These are phyloP conservation scores for Linnaemya vulpina DNA, from an alignment of 2,888 invertebrate genomes.

Conservation along the genomic window DNA sequence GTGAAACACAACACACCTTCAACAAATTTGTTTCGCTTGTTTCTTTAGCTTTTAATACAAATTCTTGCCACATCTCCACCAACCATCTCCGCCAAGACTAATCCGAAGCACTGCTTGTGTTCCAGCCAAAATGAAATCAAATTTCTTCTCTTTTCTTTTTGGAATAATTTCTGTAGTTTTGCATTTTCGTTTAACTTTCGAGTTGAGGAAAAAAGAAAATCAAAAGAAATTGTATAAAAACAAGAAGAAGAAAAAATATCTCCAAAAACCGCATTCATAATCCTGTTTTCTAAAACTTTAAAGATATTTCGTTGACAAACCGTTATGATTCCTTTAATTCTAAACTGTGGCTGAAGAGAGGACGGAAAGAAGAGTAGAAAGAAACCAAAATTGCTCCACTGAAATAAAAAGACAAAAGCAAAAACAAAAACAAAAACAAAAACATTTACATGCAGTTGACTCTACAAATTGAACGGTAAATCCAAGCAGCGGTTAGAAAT, in stretches of 20 bases:
- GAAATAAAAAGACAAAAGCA: no score
- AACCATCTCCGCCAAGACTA: conserved; percentile 16
- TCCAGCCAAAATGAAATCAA: conserved; percentile 6
- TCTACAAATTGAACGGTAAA: conserved; percentile 58
- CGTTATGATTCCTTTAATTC: conserved; percentile 68
- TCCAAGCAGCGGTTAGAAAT: conserved; percentile 49
- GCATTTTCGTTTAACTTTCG: neutral
- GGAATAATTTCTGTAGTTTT: neutral
- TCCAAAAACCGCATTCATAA: conserved; percentile 60
- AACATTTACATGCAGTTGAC: conserved; percentile 34
- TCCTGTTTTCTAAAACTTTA: conserved; percentile 62
- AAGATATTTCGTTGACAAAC: conserved; percentile 65
- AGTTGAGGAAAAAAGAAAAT: neutral
- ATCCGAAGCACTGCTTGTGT: conserved; percentile 37
- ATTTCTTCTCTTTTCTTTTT: neutral
- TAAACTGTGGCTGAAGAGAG: neutral
- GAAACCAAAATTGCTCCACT: conserved; percentile 56
- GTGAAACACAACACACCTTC: conserved; percentile 33
- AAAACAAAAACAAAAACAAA: neutral
- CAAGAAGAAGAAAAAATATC: conserved; percentile 7
- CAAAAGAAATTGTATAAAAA: neutral
- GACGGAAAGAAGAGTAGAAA: conserved; percentile 2
- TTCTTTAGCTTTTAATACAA: neutral
- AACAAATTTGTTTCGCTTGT: conserved; percentile 44
- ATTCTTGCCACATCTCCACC: neutral